Base-by-base conservation (phyloP, 2,113 vertebrate genomes). In the Struthidea cinerea region DNA sequence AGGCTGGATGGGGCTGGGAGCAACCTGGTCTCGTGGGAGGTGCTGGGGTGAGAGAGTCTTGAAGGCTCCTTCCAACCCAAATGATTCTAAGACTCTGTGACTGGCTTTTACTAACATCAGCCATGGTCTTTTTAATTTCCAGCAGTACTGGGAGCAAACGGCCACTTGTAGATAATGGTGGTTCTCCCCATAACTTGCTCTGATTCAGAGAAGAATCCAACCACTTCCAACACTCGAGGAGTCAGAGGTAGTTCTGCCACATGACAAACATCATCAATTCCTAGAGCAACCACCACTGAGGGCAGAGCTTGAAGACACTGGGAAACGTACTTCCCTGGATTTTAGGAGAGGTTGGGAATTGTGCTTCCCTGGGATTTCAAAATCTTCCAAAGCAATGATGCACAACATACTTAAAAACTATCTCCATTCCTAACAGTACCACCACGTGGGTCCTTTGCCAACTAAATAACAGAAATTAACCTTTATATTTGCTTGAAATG, bases 111-210 rank as follows among this genome's bases (percentile, higher is more conserved):
- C 14, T 41, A 21, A 75, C 52, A 52, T 24, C 60, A 82, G 5
- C 12, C n/a, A 8, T 32, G 14, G 2, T 70, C 47, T 44, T 21
- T 39, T 32, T 7, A 5, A 16, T 55, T 67, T 39, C 15, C 68
- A 55, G 33, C 30, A 57, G 27, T 2, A 61, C 3, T 7, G 26
- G 16, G 28, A 76, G 23, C 20, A 63, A 83, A 46, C 5, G 82
- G 17, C 4, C 32, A 10, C 6, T 28, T 33, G 13, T 3, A 80
- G 21, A 15, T 3, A 20, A 46, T 2, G 13, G 10, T 23, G 11
- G 8, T 6, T 82, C 90, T 52, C 26, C 32, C 75, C 13, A 8
- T 1, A 35, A 32, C 0, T 1, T 1, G 6, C 20, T n/a, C 32
- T 37, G 11, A 32, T 14, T 42, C 30, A 11, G 22, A 64, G 46